phyloP scores from a whole-genome alignment of 1,140 invertebrate species.

The Aphelenchoides besseyi region DNA sequence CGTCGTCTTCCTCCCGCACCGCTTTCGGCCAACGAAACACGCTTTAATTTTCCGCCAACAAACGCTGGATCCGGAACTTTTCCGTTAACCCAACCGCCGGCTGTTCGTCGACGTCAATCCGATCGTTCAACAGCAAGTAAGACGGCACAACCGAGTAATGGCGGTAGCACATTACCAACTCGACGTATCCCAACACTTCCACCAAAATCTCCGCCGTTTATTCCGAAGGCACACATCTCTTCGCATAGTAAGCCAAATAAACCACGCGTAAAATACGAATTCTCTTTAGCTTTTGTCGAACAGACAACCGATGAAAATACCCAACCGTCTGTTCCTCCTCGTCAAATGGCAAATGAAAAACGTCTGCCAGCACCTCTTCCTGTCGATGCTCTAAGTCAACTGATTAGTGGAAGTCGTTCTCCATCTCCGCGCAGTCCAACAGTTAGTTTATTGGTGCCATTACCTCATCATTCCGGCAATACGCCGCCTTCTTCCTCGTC shows the following conservation, averaged over 20 bases:
- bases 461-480: constrained; percentile 16
- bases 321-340: background rate
- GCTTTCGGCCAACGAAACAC: constrained; percentile 42
- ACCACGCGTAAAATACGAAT: too few relatives aligned
- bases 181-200: background rate
- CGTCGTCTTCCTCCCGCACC: constrained; percentile 40
- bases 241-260: constrained; percentile 8
- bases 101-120: constrained; percentile 16
- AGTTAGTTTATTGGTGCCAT: constrained; percentile 25
- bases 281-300: too few relatives aligned
- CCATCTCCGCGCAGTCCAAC: constrained; percentile 27
- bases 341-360: constrained; percentile 4
- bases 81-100: constrained; percentile 21
- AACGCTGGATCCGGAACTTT: constrained; percentile 15
- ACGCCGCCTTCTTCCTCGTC: constrained; percentile 1
- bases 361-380: constrained; percentile 3
- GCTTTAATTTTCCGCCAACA: constrained; percentile 43
- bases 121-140: constrained; percentile 1
- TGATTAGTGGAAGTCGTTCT: constrained; percentile 17
- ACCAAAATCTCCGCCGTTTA: background rate
- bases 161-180: background rate
- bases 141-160: background rate
- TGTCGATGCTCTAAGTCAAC: background rate
- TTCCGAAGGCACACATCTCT: background rate
- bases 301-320: background rate